These are phyloP conservation scores for Botrylloides violaceus DNA, from an alignment of 23 tunicate species.

Conservation along the genomic window DNA sequence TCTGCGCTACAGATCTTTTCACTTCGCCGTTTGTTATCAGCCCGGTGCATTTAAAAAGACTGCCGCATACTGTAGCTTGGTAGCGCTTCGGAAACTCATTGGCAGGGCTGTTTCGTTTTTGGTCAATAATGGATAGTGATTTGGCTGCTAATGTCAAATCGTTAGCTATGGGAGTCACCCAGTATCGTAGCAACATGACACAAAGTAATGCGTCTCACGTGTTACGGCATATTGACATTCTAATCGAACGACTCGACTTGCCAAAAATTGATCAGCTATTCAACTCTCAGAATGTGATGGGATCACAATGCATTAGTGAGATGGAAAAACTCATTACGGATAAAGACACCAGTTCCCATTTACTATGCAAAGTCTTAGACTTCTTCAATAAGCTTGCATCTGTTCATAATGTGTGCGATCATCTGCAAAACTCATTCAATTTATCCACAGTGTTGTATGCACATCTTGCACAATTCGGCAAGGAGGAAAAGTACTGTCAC, in stretches of 20 bases:
- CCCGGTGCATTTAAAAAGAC: too few relatives aligned
- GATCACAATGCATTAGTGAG: slow-evolving; percentile 14
- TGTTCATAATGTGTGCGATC: slow-evolving; percentile 3
- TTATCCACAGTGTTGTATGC: background rate
- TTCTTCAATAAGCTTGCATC: slow-evolving; percentile 17
- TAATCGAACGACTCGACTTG: slow-evolving; percentile 22
- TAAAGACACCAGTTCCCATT: slow-evolving; percentile 14
- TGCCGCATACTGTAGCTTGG: too few relatives aligned
- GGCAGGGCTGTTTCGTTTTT: too few relatives aligned
- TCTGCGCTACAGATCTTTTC: too few relatives aligned
- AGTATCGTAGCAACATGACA: slow-evolving; percentile 15
- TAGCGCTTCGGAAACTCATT: too few relatives aligned
- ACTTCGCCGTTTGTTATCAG: too few relatives aligned
- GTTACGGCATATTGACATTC: slow-evolving; percentile 33
- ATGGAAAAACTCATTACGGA: slow-evolving; percentile 20
- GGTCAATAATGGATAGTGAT: slow-evolving; percentile 3
- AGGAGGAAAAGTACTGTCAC: slow-evolving; percentile 16
- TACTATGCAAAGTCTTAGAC: slow-evolving; percentile 29
- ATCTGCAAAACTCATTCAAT: slow-evolving; percentile 13
- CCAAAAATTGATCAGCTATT: slow-evolving; percentile 6
- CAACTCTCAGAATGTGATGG: slow-evolving; percentile 1
- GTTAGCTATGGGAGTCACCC: slow-evolving; percentile 16
- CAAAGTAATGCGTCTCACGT: slow-evolving; percentile 39
- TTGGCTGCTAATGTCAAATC: slow-evolving; percentile 19
- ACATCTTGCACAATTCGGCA: background rate